These are phyloP conservation scores for Semaprochilodus insignis DNA, from an alignment of 2,797 vertebrate genomes.

Conservation along the genomic window DNA sequence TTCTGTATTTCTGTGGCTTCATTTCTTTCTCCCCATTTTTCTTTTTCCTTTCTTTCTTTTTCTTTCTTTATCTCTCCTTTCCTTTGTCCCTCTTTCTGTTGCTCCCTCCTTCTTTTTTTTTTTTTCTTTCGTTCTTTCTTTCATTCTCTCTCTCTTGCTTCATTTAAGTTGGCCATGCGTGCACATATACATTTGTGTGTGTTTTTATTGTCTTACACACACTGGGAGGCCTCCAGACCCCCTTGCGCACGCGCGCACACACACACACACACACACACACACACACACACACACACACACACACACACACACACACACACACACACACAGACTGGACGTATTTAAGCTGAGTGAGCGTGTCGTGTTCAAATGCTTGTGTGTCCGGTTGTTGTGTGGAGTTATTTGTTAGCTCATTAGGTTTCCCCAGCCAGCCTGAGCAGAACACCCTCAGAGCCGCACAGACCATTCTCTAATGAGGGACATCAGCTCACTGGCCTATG, in stretches of 20 bases:
- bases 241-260: too few relatives aligned
- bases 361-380: neutral
- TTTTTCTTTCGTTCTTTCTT: neutral
- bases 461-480: conserved; percentile 31
- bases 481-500: conserved; percentile 16
- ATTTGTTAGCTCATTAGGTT: conserved; percentile 59
- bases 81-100: too few relatives aligned
- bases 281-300: neutral
- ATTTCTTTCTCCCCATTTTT: too few relatives aligned
- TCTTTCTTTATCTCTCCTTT: too few relatives aligned
- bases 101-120: too few relatives aligned
- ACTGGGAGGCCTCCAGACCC: too few relatives aligned
- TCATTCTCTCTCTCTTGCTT: too few relatives aligned
- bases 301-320: conserved; percentile 10
- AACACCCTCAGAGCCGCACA: conserved; percentile 30
- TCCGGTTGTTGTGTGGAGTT: conserved; percentile 31
- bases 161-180: too few relatives aligned
- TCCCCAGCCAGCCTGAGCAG: conserved; percentile 23
- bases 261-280: conserved; percentile 1
- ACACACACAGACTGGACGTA: neutral
- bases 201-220: too few relatives aligned
- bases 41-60: too few relatives aligned
- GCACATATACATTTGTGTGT: too few relatives aligned
- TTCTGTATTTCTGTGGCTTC: too few relatives aligned
- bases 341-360: neutral